These are phyloP conservation scores for Microcebus lehilahytsara DNA, from an alignment of 2,113 vertebrate species.

Conservation along the genomic window DNA sequence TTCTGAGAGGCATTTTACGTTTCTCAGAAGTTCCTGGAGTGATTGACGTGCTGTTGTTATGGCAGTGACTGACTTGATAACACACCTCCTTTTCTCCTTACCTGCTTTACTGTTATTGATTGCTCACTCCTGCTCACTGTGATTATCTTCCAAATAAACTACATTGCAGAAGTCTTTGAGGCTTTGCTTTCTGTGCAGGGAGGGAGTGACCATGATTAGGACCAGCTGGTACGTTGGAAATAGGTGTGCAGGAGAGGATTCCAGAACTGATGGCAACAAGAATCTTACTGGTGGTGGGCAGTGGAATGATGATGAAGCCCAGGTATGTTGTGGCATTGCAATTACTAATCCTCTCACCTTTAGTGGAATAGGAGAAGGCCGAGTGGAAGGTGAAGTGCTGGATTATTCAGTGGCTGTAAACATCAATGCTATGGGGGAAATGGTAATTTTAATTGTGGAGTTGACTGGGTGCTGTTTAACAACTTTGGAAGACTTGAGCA, in stretches of 20 bases:
- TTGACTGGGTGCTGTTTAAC: not conserved
- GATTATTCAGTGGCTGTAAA: not conserved
- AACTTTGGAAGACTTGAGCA: not conserved
- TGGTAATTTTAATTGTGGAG: not conserved
- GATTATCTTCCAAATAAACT: not conserved
- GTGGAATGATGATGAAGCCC: not conserved
- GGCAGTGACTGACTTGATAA: not conserved
- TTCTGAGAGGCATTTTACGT: not conserved
- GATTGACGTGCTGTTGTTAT: not conserved
- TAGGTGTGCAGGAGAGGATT: not conserved
- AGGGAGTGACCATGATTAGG: not conserved
- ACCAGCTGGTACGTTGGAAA: not conserved
- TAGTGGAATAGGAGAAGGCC: not conserved
- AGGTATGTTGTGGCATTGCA: not conserved
- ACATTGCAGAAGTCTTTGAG: not conserved
- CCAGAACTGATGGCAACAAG: not conserved
- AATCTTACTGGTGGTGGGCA: not conserved
- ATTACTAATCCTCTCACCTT: not conserved
- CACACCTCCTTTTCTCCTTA: not conserved
- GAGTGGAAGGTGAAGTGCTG: not conserved
- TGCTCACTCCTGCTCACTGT: not conserved
- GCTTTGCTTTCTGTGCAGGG: not conserved
- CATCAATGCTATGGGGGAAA: not conserved
- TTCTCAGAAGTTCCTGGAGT: not conserved
- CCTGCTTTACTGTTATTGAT: not conserved